Base-by-base conservation (phyloP, 2,888 invertebrate genomes). In the Podotricha telesiphe region DNA sequence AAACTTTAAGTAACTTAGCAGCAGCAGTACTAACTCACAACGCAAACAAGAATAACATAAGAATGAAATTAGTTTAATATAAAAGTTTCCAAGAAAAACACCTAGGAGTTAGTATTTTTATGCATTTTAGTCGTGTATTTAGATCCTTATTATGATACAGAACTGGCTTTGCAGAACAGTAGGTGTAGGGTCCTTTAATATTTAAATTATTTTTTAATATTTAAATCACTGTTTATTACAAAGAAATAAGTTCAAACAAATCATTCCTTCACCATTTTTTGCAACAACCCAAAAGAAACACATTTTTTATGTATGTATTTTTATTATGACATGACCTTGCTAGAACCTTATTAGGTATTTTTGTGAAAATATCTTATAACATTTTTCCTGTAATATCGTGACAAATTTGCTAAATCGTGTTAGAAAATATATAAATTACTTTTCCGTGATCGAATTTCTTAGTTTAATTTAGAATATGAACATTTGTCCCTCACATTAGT, bases 1-100 rank as follows among this genome's bases (percentile, higher is more conserved):
- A 63, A 69, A 69, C 59, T 69, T 58, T 51, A 67, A 56, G 67
- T 69, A 61, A 69, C 65, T 70, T 70, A 70, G 58, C 63, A 58
- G 58, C 58, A 53, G 69, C 64, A 69, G 59, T 59, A 68, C 68
- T 63, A 59, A 67, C 64, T 72, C 59, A 61, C 55, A 47, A 59
- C 69, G 48, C 63, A 34, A 61, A 61, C 61, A 47, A 61, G 42
- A 61, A 61, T 61, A 47, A 48, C 47, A 61, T 47, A 48, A 61
- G 17, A 45, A 61, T 42, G 58, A 42, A 59, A 59, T 59, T 59
- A 59, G 58, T 59, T 42, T 59, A n/a, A 59, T 59, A 61, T 28
- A 47, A 47, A 61, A 61, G 61, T 61, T 61, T 61, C 11, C 47
- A 34, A 48, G 47, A 47, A 61, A 61, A 61, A 48, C 47, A 19